Base-by-base conservation (phyloP, 2,113 vertebrate genomes). In the Scatophagus argus region DNA sequence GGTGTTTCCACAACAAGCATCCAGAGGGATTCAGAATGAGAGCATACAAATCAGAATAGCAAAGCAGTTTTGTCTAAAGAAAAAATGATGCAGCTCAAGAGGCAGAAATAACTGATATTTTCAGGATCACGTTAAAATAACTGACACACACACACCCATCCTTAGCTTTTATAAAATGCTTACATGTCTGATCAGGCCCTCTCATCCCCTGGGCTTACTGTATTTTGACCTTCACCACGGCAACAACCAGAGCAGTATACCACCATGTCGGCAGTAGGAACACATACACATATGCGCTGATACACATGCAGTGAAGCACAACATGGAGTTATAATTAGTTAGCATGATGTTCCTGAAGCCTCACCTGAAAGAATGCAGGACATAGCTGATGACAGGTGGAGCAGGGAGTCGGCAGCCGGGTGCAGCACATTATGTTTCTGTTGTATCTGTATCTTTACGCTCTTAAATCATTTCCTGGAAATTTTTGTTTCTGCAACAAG, bases 141-240 rank as follows among this genome's bases (percentile, higher is more conserved):
- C 32, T 29, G 55, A 6, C 41, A 78, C 31, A 65, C 25, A n/a
- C 32, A 46, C 31, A 51, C 41, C 34, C 12, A 43, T 52, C 63
- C 44, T 19, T 51, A 54, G 81, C 25, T 31, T 2, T 29, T 3
- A 47, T 46, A n/a, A 75, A 64, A 71, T 34, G 14, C 34, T 46
- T 61, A 56, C 85, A 83, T 72, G 88, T 51, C 71, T 73, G 56
- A 81, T 87, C 86, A 85, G n/a, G 84, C 79, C 73, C 47, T 36
- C 8, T 34, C 44, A 0, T 74, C 78, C 55, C 70, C 23, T 7
- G 67, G 31, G 51, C 61, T 60, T 73, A 74, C 66, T 74, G 36
- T 47, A 75, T 43, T 14, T 41, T 82, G 78, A 75, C 64, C 74
- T 71, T 90, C 80, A 77, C 91, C 72, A 76, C 87, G 70, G 65